Evolutionary conservation across 2,797 vertebrate species (phyloP).

Genomic region (Aldrovandia affinis): DNA sequence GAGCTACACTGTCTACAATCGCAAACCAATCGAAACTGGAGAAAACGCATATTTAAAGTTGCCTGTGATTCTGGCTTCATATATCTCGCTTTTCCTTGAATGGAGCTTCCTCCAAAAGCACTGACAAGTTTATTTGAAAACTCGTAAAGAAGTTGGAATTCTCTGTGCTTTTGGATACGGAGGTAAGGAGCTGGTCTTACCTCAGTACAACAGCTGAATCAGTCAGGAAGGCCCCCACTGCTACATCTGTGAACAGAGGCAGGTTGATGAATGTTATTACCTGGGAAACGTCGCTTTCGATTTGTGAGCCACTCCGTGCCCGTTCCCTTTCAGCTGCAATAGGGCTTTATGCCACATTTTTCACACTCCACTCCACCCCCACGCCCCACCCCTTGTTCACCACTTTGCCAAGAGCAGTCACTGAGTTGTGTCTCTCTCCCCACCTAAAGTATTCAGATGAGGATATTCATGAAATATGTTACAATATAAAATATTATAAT

Average conservation of each 20-base stretch:
- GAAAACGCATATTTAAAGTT: not conserved
- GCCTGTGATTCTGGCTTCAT: not conserved
- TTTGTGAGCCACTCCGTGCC: no score
- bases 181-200: slow-evolving; percentile 65
- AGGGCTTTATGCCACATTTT: no score
- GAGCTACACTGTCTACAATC: no score
- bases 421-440: no score
- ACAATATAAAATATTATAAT: no score
- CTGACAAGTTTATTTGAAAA: not conserved
- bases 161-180: not conserved
- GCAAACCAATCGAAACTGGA: not conserved
- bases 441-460: no score
- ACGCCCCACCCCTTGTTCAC: no score
- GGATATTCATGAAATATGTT: no score
- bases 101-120: not conserved
- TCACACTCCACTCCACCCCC: no score
- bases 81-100: not conserved
- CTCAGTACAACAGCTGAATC: slow-evolving; percentile 88
- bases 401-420: no score
- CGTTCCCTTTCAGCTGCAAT: no score
- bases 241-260: slow-evolving; percentile 79
- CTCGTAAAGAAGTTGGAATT: not conserved
- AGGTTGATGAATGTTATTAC: not conserved
- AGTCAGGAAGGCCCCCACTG: slow-evolving; percentile 90
- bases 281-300: not conserved